A percentile compares a stretch with the other conserved stretches of the same genome.
These are phyloP conservation scores for Mythimna impura DNA, from an alignment of 2,888 invertebrate genomes.

Conservation along the genomic window DNA sequence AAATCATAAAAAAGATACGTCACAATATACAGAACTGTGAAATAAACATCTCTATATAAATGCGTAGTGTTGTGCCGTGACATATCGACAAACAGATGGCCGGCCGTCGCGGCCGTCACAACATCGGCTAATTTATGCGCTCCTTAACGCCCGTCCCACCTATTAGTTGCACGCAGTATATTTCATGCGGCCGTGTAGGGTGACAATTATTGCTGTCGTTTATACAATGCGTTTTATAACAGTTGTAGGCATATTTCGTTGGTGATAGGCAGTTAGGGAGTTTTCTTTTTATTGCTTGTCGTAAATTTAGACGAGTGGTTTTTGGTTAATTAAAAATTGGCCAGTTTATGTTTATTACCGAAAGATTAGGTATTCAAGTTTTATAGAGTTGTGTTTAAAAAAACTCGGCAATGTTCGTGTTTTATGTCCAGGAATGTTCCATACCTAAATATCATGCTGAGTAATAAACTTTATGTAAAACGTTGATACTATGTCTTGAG, in stretches of 20 bases:
- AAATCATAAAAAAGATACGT: slow-evolving; percentile 60
- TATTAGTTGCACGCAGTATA: slow-evolving; percentile 89
- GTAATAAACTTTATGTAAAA: too few species aligned
- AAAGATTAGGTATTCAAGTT: slow-evolving; percentile 22
- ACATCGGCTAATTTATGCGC: slow-evolving; percentile 89
- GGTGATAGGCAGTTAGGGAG: slow-evolving; percentile 54
- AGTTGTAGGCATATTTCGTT: slow-evolving; percentile 61
- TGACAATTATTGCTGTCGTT: slow-evolving; percentile 74
- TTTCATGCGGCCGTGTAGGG: slow-evolving; percentile 81
- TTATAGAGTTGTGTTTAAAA: slow-evolving; percentile 19
- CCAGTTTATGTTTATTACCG: slow-evolving; percentile 45
- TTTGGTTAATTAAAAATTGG: slow-evolving; percentile 56
- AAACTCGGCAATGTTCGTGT: background rate
- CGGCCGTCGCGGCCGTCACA: slow-evolving; percentile 85
- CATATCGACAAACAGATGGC: slow-evolving; percentile 90
- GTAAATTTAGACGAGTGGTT: slow-evolving; percentile 50
- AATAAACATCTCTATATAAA: slow-evolving; percentile 76
- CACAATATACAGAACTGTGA: slow-evolving; percentile 56
- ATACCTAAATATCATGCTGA: too few species aligned
- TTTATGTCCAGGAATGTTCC: background rate
- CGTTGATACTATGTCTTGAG: background rate
- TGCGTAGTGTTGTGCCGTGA: slow-evolving; percentile 81
- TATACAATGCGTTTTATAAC: slow-evolving; percentile 66
- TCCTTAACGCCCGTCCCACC: slow-evolving; percentile 89
- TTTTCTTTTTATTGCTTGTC: slow-evolving; percentile 49